phyloP scores from a whole-genome alignment of 1,140 invertebrate species.

The Philopotamus ludificatus region DNA sequence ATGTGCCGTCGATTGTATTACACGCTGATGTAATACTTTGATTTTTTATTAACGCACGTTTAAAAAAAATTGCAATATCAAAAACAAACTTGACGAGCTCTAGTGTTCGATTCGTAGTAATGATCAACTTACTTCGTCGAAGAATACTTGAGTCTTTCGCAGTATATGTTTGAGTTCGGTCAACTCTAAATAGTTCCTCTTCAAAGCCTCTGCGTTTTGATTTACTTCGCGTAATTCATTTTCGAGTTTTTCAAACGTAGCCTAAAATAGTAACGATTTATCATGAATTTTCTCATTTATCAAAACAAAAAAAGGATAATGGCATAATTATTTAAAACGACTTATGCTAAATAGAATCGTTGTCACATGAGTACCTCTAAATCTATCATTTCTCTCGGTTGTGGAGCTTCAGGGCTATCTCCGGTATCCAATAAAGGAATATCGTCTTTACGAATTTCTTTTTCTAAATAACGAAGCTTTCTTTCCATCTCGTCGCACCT shows the following conservation, averaged over 20 bases:
- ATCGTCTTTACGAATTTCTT: constrained; percentile 96
- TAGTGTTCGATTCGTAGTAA: too few species aligned
- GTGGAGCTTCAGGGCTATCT: constrained; percentile 97
- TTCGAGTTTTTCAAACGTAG: constrained; percentile 94
- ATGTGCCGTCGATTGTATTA: too few species aligned
- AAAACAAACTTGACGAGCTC: too few species aligned
- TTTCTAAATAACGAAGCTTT: constrained; percentile 92
- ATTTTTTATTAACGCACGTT: too few species aligned
- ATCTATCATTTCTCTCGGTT: constrained; percentile 98
- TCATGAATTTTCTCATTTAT: not conserved
- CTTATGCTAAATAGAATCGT: constrained; percentile 15
- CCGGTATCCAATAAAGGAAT: constrained; percentile 97
- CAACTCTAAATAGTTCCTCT: constrained; percentile 93
- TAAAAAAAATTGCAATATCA: too few species aligned
- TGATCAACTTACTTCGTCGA: constrained; percentile 84
- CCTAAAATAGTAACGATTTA: constrained; percentile 56
- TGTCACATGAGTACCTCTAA: constrained; percentile 71
- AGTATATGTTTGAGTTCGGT: constrained; percentile 96
- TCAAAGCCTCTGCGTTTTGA: constrained; percentile 94
- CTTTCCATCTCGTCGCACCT: constrained; percentile 96
- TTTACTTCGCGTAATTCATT: constrained; percentile 96
- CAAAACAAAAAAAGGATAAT: constrained; percentile 1
- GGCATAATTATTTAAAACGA: constrained; percentile 1
- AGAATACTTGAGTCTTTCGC: constrained; percentile 95
- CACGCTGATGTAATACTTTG: too few species aligned